A percentile compares a stretch with the other conserved stretches of the same genome.
Evolutionary conservation across 30 jellyfish, hydroid and myxozoan species (phyloP).

Genomic region (Aurelia coerulea): DNA sequence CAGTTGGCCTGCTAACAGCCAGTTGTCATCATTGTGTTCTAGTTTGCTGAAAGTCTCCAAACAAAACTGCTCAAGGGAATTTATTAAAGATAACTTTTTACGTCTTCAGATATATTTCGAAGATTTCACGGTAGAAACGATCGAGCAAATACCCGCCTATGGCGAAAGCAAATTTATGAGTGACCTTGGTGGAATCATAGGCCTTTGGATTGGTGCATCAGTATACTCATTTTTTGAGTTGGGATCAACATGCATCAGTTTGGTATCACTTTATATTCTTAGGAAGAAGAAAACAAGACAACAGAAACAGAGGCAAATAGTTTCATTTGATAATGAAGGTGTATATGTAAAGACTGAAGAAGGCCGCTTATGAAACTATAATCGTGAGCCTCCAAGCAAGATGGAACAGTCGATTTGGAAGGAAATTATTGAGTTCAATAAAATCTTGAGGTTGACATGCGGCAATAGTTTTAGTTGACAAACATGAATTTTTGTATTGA

Average conservation of each 20-base stretch:
- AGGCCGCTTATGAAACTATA: too few relatives aligned
- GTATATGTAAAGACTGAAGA: too few relatives aligned
- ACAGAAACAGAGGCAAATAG: too few relatives aligned
- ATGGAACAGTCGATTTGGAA: too few relatives aligned
- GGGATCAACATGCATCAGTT: neutral
- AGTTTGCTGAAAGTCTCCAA: neutral
- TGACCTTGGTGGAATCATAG: conserved; percentile 69
- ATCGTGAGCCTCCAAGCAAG: too few relatives aligned
- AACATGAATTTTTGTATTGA: too few relatives aligned
- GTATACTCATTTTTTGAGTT: conserved; percentile 52
- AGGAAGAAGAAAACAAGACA: too few relatives aligned
- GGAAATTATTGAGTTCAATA: too few relatives aligned
- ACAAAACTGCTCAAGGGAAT: conserved; percentile 18
- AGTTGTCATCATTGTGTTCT: neutral
- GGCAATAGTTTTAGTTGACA: too few relatives aligned
- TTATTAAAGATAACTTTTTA: neutral
- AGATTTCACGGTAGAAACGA: too few relatives aligned
- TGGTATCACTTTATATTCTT: neutral
- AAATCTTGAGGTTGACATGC: too few relatives aligned
- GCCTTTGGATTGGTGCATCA: conserved; percentile 73
- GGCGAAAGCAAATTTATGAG: neutral
- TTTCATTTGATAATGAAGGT: too few relatives aligned
- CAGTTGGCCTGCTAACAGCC: conserved; percentile 31
- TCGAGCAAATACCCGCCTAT: conserved; percentile 34
- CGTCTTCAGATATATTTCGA: conserved; percentile 15